These are phyloP conservation scores for Hippocampus guttulatus DNA, from an alignment of 2,113 vertebrate genomes.

Conservation along the genomic window DNA sequence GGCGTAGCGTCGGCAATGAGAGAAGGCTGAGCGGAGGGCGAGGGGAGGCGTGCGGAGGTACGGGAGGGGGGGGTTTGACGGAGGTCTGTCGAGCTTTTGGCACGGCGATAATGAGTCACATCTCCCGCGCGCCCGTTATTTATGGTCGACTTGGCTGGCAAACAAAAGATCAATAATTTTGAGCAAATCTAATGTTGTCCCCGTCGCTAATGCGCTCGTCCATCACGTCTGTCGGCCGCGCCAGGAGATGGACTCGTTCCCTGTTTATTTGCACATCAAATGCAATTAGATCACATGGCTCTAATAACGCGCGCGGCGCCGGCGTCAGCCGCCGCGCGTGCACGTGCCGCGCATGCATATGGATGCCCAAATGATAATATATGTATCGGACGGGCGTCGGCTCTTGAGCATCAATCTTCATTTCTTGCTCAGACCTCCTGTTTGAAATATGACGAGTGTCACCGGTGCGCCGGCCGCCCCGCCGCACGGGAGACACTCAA, in stretches of 20 bases:
- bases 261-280: constrained; percentile 79
- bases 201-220: constrained; percentile 78
- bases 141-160: constrained; percentile 79
- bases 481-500: constrained; percentile 54
- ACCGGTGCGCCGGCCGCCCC: constrained; percentile 55
- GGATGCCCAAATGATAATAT: constrained; percentile 72
- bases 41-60: constrained; percentile 9
- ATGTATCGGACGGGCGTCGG: constrained; percentile 57
- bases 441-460: constrained; percentile 76
- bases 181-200: constrained; percentile 83
- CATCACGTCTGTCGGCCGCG: constrained; percentile 77
- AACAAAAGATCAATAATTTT: constrained; percentile 85
- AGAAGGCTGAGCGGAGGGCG: constrained; percentile 31
- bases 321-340: not conserved
- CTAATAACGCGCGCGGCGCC: constrained; percentile 61
- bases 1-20: constrained; percentile 50
- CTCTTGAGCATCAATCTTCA: constrained; percentile 75
- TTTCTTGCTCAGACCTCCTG: constrained; percentile 69
- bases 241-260: constrained; percentile 75
- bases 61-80: constrained; percentile 68
- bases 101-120: constrained; percentile 78
- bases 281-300: constrained; percentile 76
- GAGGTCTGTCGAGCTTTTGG: constrained; percentile 76
- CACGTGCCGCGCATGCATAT: constrained; percentile 47
- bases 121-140: constrained; percentile 76